These are phyloP conservation scores for Chrysolina americana DNA, from an alignment of 2,888 invertebrate species.

Conservation along the genomic window DNA sequence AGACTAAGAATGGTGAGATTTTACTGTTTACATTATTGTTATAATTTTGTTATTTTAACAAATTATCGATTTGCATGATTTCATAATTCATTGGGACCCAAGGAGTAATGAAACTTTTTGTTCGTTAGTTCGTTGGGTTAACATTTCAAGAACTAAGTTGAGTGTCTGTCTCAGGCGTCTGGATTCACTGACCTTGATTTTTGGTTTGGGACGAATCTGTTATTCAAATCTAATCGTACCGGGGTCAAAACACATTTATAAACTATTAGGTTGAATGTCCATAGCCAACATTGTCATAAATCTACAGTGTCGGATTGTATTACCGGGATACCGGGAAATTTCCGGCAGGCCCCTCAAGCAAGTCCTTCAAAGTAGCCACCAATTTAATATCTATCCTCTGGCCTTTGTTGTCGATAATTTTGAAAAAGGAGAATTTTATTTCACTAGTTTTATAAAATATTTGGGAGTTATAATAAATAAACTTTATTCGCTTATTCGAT, in stretches of 20 bases:
- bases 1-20: constrained; percentile 12
- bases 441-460: too few species aligned
- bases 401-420: too few species aligned
- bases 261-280: background rate
- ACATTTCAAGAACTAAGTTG: background rate
- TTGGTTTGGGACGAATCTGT: constrained; percentile 4
- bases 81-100: background rate
- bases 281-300: too few species aligned
- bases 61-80: background rate
- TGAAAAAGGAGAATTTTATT: too few species aligned
- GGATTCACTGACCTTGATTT: background rate
- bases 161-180: background rate
- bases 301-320: too few species aligned
- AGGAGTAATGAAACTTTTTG: background rate
- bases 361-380: too few species aligned
- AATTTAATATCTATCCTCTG: too few species aligned
- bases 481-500: too few species aligned
- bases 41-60: background rate
- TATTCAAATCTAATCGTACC: constrained; percentile 9
- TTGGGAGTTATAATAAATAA: too few species aligned
- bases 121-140: background rate
- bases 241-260: constrained; percentile 2
- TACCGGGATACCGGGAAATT: too few species aligned
- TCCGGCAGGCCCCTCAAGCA: too few species aligned
- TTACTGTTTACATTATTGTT: background rate